A percentile compares a stretch with the other conserved stretches of the same genome.
Conservation (phyloP, 2,797 vertebrate species). For the Hoplostethus atlanticus region DNA sequence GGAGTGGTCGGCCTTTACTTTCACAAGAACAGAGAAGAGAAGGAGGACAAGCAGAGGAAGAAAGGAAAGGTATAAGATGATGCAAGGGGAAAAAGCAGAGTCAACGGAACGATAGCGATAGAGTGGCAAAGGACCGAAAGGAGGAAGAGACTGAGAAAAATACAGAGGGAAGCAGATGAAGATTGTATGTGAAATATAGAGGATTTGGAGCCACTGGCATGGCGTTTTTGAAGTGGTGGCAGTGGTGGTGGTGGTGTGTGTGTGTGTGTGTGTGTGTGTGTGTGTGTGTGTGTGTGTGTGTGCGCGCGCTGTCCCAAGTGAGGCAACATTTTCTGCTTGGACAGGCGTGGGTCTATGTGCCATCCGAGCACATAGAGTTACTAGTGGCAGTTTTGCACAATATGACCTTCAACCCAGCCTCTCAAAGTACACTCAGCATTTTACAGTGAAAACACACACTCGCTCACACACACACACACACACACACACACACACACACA, state of each 20-base stretch:
- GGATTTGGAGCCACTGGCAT: slow-evolving; percentile 7
- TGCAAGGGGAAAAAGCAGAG: no score
- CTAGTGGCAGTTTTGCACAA: slow-evolving; percentile 49
- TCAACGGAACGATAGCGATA: background rate
- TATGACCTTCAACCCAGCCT: slow-evolving; percentile 58
- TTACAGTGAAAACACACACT: background rate
- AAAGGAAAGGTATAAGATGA: no score
- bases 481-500: slow-evolving; percentile 21
- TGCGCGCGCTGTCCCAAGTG: slow-evolving; percentile 52
- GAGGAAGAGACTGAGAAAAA: background rate
- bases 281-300: slow-evolving; percentile 40
- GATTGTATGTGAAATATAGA: background rate
- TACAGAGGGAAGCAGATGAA: background rate
- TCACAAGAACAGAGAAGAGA: background rate
- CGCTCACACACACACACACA: slow-evolving; percentile 6
- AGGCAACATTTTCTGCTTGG: slow-evolving; percentile 75
- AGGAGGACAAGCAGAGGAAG: no score
- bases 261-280: slow-evolving; percentile 40
- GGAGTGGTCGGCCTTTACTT: slow-evolving; percentile 5
- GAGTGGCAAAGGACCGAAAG: background rate
- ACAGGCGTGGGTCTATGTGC: slow-evolving; percentile 45
- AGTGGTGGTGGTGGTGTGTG: slow-evolving; percentile 37
- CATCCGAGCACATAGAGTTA: slow-evolving; percentile 42
- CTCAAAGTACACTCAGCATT: slow-evolving; percentile 13
- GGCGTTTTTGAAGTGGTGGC: slow-evolving; percentile 21